These are phyloP conservation scores for Ametastegia equiseti DNA, from an alignment of 2,888 invertebrate species.

Conservation along the genomic window DNA sequence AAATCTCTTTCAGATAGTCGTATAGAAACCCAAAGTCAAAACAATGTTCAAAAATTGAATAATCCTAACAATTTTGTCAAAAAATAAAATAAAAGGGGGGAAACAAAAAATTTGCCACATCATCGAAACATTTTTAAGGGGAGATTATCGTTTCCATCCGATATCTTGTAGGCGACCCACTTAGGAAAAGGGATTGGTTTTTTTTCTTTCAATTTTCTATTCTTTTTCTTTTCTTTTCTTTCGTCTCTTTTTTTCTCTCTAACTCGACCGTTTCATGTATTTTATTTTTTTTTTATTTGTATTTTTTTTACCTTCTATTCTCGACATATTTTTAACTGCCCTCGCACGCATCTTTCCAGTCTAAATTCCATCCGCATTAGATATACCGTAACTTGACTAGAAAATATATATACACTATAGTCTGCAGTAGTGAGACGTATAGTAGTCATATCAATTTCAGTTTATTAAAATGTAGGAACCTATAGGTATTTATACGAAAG, in stretches of 20 bases:
- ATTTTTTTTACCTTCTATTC: background rate
- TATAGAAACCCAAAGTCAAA: background rate
- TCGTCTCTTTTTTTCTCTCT: background rate
- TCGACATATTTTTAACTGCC: constrained; percentile 22
- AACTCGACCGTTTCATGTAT: background rate
- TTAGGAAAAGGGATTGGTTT: constrained; percentile 2
- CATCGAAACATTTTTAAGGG: background rate
- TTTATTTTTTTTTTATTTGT: background rate
- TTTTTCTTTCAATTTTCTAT: background rate
- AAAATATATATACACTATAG: background rate
- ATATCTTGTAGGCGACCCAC: background rate
- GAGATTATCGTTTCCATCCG: background rate
- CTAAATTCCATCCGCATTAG: background rate
- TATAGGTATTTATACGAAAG: background rate
- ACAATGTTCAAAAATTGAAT: too few relatives aligned
- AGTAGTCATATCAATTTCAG: too few relatives aligned
- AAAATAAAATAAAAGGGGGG: background rate
- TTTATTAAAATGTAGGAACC: too few relatives aligned
- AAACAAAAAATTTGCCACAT: background rate
- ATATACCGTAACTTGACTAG: background rate
- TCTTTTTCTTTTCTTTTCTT: background rate
- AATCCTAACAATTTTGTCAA: background rate
- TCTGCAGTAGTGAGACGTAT: too few relatives aligned
- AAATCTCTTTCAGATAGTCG: too few relatives aligned
- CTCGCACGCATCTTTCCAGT: constrained; percentile 5